Base-by-base conservation (phyloP, 2,797 vertebrate species). In the Avahi laniger region DNA sequence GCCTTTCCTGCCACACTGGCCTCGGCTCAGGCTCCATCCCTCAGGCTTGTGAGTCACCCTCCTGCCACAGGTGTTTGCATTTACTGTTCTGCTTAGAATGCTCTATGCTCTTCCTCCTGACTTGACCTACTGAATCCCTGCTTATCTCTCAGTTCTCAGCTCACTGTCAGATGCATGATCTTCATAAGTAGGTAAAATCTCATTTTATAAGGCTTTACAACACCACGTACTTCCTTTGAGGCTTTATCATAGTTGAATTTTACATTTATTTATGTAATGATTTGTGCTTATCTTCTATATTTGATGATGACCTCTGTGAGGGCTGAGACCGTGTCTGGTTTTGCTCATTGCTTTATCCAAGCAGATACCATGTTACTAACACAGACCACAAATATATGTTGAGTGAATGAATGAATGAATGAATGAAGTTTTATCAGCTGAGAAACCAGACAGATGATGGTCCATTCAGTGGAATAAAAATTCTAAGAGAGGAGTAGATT, bases 151-250 rank as follows among this genome's bases (percentile, higher is more conserved):
- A 63, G 46, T 59, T 76, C 57, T 82, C 30, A 50, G 50, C 24
- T 79, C 5, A 35, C 1, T 57, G n/a, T 80, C 38, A 35, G 54
- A 59, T 54, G 20, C 5, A 13, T 41, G 20, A 79, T 43, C 15
- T 84, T 82, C 33, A 67, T 17, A 13, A 50, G 24, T 54, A 79
- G 38, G 14, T 83, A 28, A 85, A 82, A 91, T 61, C 3, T 1
- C 33, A 67, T 87, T 93, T 89, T 86, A 67, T 48, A 84, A 78
- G 67, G 43, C 8, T 89, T 96, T 73, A 72, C 83, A 35, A 81
- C 38, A 78, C 43, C 14, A 13, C 5, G 0, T 76, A 4, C 10
- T 10, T 69, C 78, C 28, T 65, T 94, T 38, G 69, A 57, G 38
- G 3, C 3, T 67, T 69, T 59, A 69, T 82, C 33, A 9, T 33